These are phyloP conservation scores for Lymantria monacha DNA, from an alignment of 2,888 invertebrate genomes.

Conservation along the genomic window DNA sequence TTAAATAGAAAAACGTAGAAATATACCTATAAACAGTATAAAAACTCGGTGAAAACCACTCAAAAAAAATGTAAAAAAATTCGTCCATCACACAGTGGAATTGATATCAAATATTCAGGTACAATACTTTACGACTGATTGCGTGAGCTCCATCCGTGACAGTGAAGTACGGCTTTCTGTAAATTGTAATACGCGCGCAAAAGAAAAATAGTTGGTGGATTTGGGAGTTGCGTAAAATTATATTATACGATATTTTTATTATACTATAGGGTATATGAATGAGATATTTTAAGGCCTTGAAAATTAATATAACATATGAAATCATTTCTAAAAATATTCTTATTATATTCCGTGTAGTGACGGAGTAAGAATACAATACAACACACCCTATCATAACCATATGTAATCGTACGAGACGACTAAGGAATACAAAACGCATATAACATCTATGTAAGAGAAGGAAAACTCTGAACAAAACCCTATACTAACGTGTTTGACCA, in stretches of 20 bases:
- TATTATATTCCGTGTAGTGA: too few species aligned
- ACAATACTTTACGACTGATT: constrained; percentile 47
- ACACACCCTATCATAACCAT: too few species aligned
- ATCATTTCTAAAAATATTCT: too few species aligned
- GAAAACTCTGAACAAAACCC: too few species aligned
- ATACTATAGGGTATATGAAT: neutral
- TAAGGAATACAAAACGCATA: too few species aligned
- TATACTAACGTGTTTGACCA: too few species aligned
- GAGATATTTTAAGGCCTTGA: too few species aligned
- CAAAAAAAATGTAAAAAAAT: neutral
- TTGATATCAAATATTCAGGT: constrained; percentile 43
- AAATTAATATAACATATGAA: too few species aligned
- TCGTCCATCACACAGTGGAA: constrained; percentile 7
- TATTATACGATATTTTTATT: neutral
- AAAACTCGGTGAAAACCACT: neutral
- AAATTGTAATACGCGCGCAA: constrained; percentile 26
- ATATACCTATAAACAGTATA: neutral
- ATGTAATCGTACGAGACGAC: too few species aligned
- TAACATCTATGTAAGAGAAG: too few species aligned
- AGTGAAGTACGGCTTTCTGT: constrained; percentile 31
- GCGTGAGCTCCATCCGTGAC: constrained; percentile 30
- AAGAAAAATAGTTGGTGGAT: constrained; percentile 14
- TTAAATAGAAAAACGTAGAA: too few species aligned
- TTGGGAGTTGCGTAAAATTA: neutral
- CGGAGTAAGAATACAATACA: too few species aligned